These are phyloP conservation scores for Steinernema feltiae DNA, from an alignment of 1,140 invertebrate species.

Conservation along the genomic window DNA sequence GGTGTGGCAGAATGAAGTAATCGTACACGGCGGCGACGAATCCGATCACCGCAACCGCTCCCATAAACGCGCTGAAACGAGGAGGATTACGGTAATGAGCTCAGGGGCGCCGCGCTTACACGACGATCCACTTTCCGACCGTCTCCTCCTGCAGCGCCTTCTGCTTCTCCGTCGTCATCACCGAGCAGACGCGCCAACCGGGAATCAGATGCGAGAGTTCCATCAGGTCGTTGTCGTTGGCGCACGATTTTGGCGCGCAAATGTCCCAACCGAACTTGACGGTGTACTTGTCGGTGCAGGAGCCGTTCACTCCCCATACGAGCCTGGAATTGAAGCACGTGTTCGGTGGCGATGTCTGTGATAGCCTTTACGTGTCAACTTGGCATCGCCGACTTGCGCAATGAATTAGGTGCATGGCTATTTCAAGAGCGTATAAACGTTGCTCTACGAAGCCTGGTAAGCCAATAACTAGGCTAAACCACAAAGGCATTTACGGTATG, in stretches of 20 bases:
- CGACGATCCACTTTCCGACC: not conserved
- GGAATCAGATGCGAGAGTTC: no score
- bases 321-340: not conserved
- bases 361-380: no score
- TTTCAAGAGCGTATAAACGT: no score
- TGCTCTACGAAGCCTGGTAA: no score
- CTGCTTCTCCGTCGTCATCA: no score
- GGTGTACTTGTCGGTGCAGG: not conserved
- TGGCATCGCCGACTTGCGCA: no score
- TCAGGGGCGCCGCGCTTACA: not conserved
- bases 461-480: no score
- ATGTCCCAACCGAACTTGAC: not conserved
- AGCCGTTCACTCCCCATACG: not conserved
- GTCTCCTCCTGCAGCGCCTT: no score
- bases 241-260: not conserved
- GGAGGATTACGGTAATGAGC: not conserved
- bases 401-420: no score
- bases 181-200: no score
- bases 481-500: no score
- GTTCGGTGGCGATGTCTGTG: no score
- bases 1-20: not conserved
- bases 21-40: not conserved
- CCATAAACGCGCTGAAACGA: not conserved
- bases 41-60: not conserved
- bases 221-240: not conserved